Evolutionary conservation across 2,113 vertebrate species (phyloP), one percentile per base, ranked within the genome.

Genomic region (Melozone crissalis): DNA sequence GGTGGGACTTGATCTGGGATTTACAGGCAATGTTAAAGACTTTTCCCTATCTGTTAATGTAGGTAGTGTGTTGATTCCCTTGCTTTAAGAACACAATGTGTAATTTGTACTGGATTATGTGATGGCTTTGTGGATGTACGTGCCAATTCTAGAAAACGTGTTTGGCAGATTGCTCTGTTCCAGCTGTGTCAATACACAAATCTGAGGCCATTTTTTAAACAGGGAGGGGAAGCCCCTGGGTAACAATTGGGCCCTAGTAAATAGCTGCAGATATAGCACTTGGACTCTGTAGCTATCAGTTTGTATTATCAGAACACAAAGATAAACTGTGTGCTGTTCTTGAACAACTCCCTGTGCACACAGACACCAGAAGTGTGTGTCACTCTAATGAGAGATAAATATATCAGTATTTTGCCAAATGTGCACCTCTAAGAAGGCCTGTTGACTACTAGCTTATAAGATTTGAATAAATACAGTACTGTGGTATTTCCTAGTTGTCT

Each of bases 161-260:
- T 92, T 95, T 92, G 90, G 95, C 93, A 87, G 85, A 77, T 94
- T 87, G 47, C 46, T 92, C 37, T 4, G 7, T 94, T 96, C 92
- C 95, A 96, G 93, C 90, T 96, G 93, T 95, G 96, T 96, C 95
- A 94, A 96, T 96, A 92, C 73, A 90, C n/a, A 78, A 66, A 86
- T 81, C 75, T 68, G 55, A 92, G 76, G 47, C 55, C 39, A 39
- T 80, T 83, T 78, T 89, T 93, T 37, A 31, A 93, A 46, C 15
- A 89, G 81, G 91, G 93, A 95, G 89, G 74, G 83, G 75, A 95
- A 96, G 63, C 63, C 90, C 57, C 37, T 92, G 68, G 65, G 51
- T 95, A 95, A 92, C 76, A 93, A 67, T 13, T 84, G 52, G 28
- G 10, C 72, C 20, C 13, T 55, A 84, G 73, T 47, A 93, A 95